A percentile compares a stretch with the other conserved stretches of the same genome.
Conservation (phyloP, 1,140 invertebrate genomes). For the Neotoxoptera formosana region DNA sequence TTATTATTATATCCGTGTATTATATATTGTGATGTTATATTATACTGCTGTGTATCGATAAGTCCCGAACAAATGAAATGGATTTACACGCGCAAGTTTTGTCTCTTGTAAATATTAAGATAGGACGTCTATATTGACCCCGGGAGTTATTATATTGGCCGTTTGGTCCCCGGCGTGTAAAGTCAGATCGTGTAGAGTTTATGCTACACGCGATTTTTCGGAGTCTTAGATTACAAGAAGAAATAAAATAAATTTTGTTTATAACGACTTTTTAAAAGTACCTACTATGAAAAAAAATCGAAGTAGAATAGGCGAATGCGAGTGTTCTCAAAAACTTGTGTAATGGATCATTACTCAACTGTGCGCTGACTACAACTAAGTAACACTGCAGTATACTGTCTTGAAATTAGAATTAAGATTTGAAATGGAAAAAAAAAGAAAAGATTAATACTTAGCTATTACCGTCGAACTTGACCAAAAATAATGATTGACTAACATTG, state of each 20-base stretch:
- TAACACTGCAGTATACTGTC: too few species aligned
- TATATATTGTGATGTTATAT: neutral
- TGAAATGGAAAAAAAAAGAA: too few species aligned
- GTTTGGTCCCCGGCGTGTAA: too few species aligned
- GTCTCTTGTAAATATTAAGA: neutral
- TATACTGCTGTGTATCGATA: neutral
- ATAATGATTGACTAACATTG: neutral
- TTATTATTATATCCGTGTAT: neutral
- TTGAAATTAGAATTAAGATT: neutral
- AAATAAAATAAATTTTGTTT: neutral
- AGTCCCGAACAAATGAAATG: neutral
- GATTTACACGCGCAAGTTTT: neutral
- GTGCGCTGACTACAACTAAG: too few species aligned
- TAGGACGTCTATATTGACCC: neutral
- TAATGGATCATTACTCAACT: neutral
- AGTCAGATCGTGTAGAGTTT: neutral
- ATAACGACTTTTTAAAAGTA: neutral
- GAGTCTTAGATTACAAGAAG: neutral
- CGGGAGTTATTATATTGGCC: too few species aligned
- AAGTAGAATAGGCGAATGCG: neutral
- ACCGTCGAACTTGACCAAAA: neutral
- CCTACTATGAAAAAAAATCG: neutral
- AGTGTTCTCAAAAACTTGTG: neutral
- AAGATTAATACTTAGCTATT: neutral
- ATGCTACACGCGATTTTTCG: neutral